Evolutionary conservation across 2,888 invertebrate genomes (phyloP).

Genomic region (Drosophila emarginata): DNA sequence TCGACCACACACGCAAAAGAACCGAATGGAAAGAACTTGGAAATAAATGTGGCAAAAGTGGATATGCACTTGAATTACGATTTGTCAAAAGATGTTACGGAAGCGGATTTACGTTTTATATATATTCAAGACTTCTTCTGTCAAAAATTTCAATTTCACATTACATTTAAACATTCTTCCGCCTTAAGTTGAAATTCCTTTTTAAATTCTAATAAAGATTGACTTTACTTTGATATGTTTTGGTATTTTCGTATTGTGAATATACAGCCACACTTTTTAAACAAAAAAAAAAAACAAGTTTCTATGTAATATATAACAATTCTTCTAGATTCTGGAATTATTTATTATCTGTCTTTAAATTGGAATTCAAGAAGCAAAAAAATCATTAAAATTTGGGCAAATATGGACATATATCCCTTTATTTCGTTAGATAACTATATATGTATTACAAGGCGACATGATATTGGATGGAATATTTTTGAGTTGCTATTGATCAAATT

Average conservation of each 20-base stretch:
- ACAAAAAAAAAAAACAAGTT: too few relatives aligned
- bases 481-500: background rate
- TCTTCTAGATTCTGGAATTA: too few relatives aligned
- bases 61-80: background rate
- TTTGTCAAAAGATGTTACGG: slow-evolving; percentile 3
- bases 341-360: too few relatives aligned
- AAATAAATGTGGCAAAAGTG: background rate
- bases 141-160: background rate
- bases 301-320: too few relatives aligned
- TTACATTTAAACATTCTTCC: slow-evolving; percentile 1
- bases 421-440: too few relatives aligned
- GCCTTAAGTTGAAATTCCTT: background rate
- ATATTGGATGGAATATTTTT: too few relatives aligned
- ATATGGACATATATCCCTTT: too few relatives aligned
- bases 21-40: background rate
- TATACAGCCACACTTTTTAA: background rate
- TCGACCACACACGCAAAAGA: slow-evolving; percentile 2
- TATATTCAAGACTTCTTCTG: too few relatives aligned
- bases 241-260: background rate
- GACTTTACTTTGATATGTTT: background rate
- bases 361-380: too few relatives aligned
- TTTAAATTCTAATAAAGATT: background rate
- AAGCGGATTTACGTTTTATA: background rate
- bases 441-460: too few relatives aligned
- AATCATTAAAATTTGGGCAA: too few relatives aligned